These are phyloP conservation scores for Pan paniscus DNA, from an alignment of 2,113 vertebrate species.

Conservation along the genomic window DNA sequence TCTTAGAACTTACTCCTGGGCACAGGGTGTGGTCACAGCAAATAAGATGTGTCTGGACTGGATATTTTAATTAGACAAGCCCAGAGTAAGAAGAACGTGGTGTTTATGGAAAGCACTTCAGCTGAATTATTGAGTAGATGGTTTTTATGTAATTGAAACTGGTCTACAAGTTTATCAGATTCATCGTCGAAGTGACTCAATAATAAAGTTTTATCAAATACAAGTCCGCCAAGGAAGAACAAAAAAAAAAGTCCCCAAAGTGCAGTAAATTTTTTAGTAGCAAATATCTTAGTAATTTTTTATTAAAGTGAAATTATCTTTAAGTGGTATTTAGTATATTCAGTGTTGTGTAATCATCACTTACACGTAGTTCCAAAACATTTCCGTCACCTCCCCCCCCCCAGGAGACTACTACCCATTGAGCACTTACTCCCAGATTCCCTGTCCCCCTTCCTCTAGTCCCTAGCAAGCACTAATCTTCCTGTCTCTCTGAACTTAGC, in stretches of 20 bases:
- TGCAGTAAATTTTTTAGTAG: background rate
- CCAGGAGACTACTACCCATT: background rate
- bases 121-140: background rate
- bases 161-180: background rate
- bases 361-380: background rate
- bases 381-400: background rate
- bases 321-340: background rate
- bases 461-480: background rate
- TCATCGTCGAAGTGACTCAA: background rate
- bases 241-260: background rate
- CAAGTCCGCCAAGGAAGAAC: background rate
- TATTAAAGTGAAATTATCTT: background rate
- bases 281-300: too few species aligned
- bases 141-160: background rate
- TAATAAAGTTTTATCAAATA: background rate
- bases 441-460: too few species aligned
- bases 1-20: background rate
- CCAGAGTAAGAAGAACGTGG: background rate
- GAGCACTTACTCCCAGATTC: background rate
- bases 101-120: background rate
- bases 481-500: background rate
- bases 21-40: slow-evolving; percentile 19
- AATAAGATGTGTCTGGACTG: background rate
- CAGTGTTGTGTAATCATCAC: background rate
- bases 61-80: background rate